Evolutionary conservation across 2,113 vertebrate genomes (phyloP), one percentile per base, ranked within the genome.

Genomic region (Melanocharis versteri): DNA sequence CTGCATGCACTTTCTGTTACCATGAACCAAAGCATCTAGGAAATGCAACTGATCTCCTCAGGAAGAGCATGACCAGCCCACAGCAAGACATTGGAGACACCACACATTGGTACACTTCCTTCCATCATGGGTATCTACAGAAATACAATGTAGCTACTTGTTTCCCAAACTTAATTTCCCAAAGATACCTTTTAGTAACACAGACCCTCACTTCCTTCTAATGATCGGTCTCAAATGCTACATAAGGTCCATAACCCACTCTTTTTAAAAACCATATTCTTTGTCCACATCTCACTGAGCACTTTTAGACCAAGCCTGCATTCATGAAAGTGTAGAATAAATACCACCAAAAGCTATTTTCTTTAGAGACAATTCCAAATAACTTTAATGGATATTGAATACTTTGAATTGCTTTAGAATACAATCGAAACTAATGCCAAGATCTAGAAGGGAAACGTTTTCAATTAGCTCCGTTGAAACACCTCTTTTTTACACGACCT

Each of bases 401-500:
- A 87, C 44, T 79, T 76, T 6, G 45, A 42, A 82, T 57, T 91
- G 33, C 53, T 91, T 89, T 60, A 82, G 84, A 92, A 69, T 33
- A 68, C 40, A 83, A 82, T 60, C 10, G 22, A 72, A 95, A 48
- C 14, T 23, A 89, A 75, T 57, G 81, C 70, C 80, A 91, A 95
- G 73, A 83, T 44, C 71, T 69, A 79, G 45, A 88, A 92, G 50
- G 71, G 79, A 96, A 96, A 76, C 50, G 88, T 90, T 93, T 97
- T 89, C 4, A 0, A 90, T 80, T 79, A 79, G 21, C 22, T 95
- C 30, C 3, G 26, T 57, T 89, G 83, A 95, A 95, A 84, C 48
- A 91, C 31, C 51, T 86, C 68, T 58, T 88, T 96, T 86, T 71
- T 39, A 71, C 53, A 50, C 51, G 76, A 92, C 45, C 77, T 95